Conservation (phyloP, 2,113 vertebrate genomes). For the Zosterops borbonicus region DNA sequence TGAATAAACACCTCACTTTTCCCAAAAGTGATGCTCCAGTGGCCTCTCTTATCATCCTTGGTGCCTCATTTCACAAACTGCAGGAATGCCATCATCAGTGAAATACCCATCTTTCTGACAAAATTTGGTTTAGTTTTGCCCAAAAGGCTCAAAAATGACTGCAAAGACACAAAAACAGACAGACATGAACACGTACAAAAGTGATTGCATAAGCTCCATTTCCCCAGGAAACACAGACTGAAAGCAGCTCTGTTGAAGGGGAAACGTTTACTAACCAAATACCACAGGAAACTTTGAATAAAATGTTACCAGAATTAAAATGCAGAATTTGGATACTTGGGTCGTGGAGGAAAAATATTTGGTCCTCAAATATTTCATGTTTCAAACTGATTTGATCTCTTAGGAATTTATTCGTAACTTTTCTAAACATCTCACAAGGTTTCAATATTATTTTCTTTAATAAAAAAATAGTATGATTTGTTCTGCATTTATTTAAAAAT, state of each 20-base stretch:
- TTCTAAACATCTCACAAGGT: background rate
- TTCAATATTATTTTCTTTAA: background rate
- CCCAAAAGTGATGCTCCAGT: background rate
- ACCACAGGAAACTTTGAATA: constrained; percentile 39
- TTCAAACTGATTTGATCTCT: background rate
- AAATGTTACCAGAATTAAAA: background rate
- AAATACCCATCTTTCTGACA: background rate
- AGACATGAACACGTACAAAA: background rate
- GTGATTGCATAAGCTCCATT: constrained; percentile 28
- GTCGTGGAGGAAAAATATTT: background rate
- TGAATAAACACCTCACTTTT: background rate
- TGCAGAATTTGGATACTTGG: background rate
- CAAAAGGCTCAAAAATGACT: background rate
- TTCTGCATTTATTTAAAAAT: background rate
- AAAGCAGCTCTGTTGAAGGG: constrained; percentile 25
- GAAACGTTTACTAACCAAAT: constrained; percentile 20
- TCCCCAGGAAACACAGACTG: constrained; percentile 51
- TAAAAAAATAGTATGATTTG: background rate
- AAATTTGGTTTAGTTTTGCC: background rate
- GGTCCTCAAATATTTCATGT: background rate
- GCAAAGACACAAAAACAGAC: background rate
- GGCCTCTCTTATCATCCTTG: background rate
- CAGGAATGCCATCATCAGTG: background rate
- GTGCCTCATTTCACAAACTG: background rate
- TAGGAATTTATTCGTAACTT: background rate